These are phyloP conservation scores for Silurus meridionalis DNA, from an alignment of 2,113 vertebrate genomes.

Conservation along the genomic window DNA sequence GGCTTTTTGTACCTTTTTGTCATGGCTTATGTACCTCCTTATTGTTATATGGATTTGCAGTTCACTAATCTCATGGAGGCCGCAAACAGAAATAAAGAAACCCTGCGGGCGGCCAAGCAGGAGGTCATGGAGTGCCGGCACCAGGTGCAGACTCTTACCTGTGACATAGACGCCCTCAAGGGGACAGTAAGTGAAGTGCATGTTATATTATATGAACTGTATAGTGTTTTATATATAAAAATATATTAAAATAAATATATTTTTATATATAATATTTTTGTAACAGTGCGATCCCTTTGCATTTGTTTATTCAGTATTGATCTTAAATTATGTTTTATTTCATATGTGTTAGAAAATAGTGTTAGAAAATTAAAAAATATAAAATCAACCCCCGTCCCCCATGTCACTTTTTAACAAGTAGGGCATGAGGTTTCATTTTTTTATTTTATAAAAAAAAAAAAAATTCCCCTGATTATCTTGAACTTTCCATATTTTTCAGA, in stretches of 20 bases:
- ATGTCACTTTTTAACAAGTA: not conserved
- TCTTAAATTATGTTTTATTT: not conserved
- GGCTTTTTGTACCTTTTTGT: not conserved
- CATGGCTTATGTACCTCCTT: slow-evolving; percentile 5
- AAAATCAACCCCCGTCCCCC: no score
- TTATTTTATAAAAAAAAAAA: no score
- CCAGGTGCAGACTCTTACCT: slow-evolving; percentile 94
- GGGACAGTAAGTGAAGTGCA: slow-evolving; percentile 84
- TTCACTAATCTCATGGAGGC: slow-evolving; percentile 92
- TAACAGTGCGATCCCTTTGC: not conserved
- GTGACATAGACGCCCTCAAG: slow-evolving; percentile 92
- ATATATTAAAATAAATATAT: not conserved
- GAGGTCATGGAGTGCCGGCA: slow-evolving; percentile 89
- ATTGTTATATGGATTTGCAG: slow-evolving; percentile 62
- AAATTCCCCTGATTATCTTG: no score
- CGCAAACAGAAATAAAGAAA: slow-evolving; percentile 86
- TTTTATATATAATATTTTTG: not conserved
- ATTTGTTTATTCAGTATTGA: not conserved
- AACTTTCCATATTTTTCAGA: not conserved
- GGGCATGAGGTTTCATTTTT: not conserved
- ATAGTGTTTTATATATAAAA: not conserved
- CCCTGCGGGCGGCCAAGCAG: slow-evolving; percentile 88
- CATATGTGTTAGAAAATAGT: not conserved
- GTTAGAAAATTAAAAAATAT: no score
- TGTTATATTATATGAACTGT: not conserved